Evolutionary conservation across 1,140 invertebrate genomes (phyloP), one percentile per base, ranked within the genome.

Genomic region (Zaprionus gabonicus): DNA sequence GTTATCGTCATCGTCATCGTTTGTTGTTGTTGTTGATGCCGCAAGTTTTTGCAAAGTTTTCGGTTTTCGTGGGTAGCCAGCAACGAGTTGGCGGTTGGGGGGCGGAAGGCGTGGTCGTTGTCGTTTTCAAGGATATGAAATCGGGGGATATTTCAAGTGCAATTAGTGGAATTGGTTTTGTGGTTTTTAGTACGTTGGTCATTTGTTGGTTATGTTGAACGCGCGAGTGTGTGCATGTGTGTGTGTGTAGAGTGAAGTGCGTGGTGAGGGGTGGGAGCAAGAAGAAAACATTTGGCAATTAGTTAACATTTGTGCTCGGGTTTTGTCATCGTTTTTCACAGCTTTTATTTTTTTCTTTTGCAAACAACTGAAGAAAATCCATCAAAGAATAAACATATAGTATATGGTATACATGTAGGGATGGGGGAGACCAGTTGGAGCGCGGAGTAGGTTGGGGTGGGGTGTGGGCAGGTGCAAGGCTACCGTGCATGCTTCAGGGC

Each of bases 161-260:
- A 91, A 91, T 91, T 91, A 91, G 90, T 77, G 78, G 81, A 81
- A 91, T 90, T 86, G 85, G 80, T 80, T 91, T 88, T 91, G 88
- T 68, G 87, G 78, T 91, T 78, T 84, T 53, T 17, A 49, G 64
- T 66, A 71, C 76, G 76, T 76, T 84, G 74, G 63, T 59, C 78
- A 86, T 85, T 85, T 72, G 60, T 72, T 64, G 51, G 62, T 73
- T 75, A 51, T 51, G 46, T 51, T 51, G 46, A 20, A 3, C n/a
- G n/a, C 44, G 53, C 59, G 60, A 72, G 46, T 17, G 27, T 56
- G 17, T 64, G 12, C 65, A 27, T 60, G 12, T 60, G 69, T 68
- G 7, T 68, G 46, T 63, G 10, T 53, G 66, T 64, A 34, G 31
- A 34, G 31, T 34, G 31, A 34, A 34, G 55, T 69, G 41, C 56